Percentiles rank a stretch among this genome's conserved stretches.
phyloP scores from a whole-genome alignment of 2,113 vertebrate genomes.

The Clarias macrocephalus region DNA sequence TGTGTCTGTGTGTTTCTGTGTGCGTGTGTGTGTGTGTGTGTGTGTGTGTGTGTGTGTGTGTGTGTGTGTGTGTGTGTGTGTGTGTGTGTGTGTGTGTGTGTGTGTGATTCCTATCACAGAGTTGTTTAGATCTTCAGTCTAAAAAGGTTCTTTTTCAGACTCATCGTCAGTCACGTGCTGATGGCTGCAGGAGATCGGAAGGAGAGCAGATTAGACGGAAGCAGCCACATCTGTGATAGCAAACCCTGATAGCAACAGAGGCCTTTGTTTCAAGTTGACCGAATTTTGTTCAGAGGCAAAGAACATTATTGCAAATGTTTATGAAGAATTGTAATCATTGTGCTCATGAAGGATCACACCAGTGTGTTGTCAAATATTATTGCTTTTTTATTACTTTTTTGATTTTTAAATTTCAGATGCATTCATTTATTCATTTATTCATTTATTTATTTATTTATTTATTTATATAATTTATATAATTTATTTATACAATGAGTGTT shows the following conservation, averaged over 20 bases:
- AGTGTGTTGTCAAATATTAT: neutral
- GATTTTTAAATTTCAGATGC: no score
- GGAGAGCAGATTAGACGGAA: neutral
- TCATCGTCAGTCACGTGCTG: neutral
- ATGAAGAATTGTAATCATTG: neutral
- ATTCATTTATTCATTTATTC: no score
- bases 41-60: no score
- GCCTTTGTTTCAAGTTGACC: neutral
- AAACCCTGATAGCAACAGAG: neutral
- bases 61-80: neutral
- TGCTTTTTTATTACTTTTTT: no score
- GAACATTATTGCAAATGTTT: neutral
- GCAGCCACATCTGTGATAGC: neutral
- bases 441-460: no score
- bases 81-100: neutral
- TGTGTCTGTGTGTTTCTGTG: neutral
- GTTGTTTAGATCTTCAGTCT: constrained; percentile 9
- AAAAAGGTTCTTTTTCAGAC: neutral
- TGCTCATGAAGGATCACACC: neutral
- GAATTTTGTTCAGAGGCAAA: neutral
- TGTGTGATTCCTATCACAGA: constrained; percentile 10
- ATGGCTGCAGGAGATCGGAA: neutral
- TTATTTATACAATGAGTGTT: neutral
- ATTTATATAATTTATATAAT: no score
- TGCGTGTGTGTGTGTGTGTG: neutral